Base-by-base conservation (phyloP, 2,113 vertebrate genomes). In the Nicator chloris region DNA sequence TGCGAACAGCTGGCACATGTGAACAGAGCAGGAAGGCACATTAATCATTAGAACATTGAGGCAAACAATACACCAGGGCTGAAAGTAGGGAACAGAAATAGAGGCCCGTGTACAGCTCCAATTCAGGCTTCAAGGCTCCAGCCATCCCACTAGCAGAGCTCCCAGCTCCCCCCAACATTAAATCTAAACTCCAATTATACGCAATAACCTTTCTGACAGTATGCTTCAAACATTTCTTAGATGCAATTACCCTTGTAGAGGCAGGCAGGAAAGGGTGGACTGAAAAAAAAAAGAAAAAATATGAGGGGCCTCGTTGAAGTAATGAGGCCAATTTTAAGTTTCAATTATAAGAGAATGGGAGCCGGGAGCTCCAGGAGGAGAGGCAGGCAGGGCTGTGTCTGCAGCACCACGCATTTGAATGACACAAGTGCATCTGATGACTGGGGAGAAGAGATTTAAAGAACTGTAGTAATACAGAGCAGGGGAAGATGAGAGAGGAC, bases 401-500 rank as follows among this genome's bases (percentile, higher is more conserved):
- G 56, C 91, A 54, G 92, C 96, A 87, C 96, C 37, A 23, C 59
- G 95, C 97, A 96, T 97, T 96, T 97, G 97, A 98, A 98, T 97
- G 97, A 97, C 98, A 97, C 95, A 88, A 97, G 96, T 92, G 93
- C 94, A 96, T 96, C 93, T 96, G 97, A 96, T 95, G 93, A 97
- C 96, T 94, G 96, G 94, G 96, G 98, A 98, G 97, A 98, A 90
- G 86, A 92, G 97, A 97, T 98, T 98, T 98, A 93, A 97, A 97
- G 96, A 96, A 96, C 97, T 87, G 96, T 68, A 85, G 97, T 95
- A 97, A 97, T 93, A 95, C 72, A 53, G 97, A 97, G 97, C 97
- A 96, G 97, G 96, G 97, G 97, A 97, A 97, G 97, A 98, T 98
- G 97, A 97, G 97, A 97, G 97, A 98, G 98, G 98, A 98, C 97